Base-by-base conservation (phyloP, 2,888 invertebrate species). In the Myopa testacea region DNA sequence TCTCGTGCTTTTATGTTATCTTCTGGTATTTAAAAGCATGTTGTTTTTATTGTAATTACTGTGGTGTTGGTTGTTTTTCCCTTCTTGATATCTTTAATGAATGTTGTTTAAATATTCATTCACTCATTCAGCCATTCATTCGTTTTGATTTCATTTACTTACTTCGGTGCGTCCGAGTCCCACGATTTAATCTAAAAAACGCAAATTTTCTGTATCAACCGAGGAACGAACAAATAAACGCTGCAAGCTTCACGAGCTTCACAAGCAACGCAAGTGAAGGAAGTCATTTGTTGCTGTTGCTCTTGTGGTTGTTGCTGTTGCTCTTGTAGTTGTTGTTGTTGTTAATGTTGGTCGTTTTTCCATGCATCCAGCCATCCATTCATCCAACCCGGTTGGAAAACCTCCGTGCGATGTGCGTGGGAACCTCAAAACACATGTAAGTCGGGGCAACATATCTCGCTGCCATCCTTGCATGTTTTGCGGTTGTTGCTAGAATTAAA, bases 151-250 rank as follows among this genome's bases (percentile, higher is more conserved):
- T 50, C 50, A 26, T 26, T 62, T 26, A 26, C 62, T 62, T 62
- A 26, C 45, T 12, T 26, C 26, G n/a, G 37, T 85, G 84, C 85
- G 85, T 85, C 84, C 84, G 82, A 82, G 83, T 85, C 85, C 85
- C 85, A 85, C 85, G 85, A 85, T 85, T 85, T 83, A 84, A 85
- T 85, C 84, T 85, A 34, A 65, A 19, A 85, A 86, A 84, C 84
- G 84, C 84, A 84, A 86, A 86, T 85, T 83, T 81, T 68, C 74
- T 76, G 74, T 65, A 75, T 73, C 65, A 68, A 38, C 8, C 55
- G 52, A 55, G 55, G 5, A n/a, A 10, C 45, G 45, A n/a, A n/a
- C n/a, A 45, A 45, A 10, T 45, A 45, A 40, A 3, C 10, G 45
- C 45, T 45, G 45, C 4, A 6, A 3, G 45, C 45, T 45, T 45